Conservation (phyloP, 2,888 invertebrate species). For the Idaea straminata region DNA sequence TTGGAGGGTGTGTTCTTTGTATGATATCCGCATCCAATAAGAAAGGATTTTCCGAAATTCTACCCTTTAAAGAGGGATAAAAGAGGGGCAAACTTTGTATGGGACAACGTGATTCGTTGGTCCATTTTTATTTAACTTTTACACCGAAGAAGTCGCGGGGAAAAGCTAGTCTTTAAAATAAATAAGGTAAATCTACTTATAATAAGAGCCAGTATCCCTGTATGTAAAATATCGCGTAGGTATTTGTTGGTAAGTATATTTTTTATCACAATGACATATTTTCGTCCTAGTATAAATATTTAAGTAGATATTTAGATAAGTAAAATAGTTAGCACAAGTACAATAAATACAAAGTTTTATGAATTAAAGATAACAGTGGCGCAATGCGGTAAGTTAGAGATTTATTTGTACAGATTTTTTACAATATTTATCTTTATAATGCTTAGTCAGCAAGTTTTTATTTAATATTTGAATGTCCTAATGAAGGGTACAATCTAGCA, state of each 20-base stretch:
- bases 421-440: neutral
- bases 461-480: no score
- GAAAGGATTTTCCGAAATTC: no score
- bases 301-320: neutral
- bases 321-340: neutral
- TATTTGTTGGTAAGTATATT: neutral
- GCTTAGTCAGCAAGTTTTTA: no score
- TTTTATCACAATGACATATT: neutral
- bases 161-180: no score
- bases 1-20: no score
- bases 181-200: neutral
- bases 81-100: no score
- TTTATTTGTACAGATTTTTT: neutral
- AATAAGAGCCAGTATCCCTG: neutral
- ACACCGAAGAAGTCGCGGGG: no score
- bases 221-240: neutral
- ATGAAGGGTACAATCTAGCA: no score
- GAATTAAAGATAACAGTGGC: slow-evolving; percentile 4
- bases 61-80: no score
- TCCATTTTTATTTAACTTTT: no score
- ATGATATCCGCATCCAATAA: no score
- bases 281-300: neutral
- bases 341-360: slow-evolving; percentile 6
- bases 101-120: no score
- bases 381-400: neutral